Conservation (phyloP, 2,113 vertebrate species). For the Catharus bicknelli region DNA sequence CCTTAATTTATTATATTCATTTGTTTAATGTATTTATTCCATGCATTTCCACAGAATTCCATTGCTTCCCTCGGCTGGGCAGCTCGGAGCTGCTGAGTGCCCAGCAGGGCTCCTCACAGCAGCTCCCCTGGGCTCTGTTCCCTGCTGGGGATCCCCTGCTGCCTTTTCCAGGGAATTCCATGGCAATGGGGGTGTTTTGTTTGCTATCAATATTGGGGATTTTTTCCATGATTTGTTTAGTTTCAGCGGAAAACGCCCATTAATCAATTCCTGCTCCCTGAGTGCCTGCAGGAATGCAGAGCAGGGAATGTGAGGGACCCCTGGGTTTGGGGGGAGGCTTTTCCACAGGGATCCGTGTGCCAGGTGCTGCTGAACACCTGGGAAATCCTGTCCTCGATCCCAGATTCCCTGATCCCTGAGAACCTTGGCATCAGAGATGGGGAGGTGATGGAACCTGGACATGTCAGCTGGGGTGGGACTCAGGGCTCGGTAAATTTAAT, state of each 20-base stretch:
- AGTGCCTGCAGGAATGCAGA: background rate
- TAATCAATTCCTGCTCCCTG: background rate
- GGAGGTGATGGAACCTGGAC: background rate
- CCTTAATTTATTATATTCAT: background rate
- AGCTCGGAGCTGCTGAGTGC: background rate
- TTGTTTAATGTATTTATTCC: background rate
- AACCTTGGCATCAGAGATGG: rapidly evolving
- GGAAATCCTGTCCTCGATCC: background rate
- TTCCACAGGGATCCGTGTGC: rapidly evolving
- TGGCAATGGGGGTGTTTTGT: background rate
- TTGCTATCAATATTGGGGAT: rapidly evolving
- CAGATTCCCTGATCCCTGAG: background rate
- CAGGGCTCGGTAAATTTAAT: background rate
- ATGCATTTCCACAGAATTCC: background rate
- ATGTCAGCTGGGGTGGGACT: background rate
- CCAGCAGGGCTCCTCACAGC: background rate
- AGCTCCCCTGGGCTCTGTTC: background rate
- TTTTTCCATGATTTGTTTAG: background rate
- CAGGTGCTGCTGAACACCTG: background rate
- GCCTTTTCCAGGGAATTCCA: background rate
- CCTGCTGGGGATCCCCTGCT: background rate
- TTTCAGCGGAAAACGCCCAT: background rate
- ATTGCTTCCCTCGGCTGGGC: too few species aligned
- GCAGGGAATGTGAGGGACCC: background rate
- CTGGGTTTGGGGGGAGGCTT: background rate